Evolutionary conservation across 2,888 invertebrate species (phyloP).

Genomic region (Drosophila emarginata): DNA sequence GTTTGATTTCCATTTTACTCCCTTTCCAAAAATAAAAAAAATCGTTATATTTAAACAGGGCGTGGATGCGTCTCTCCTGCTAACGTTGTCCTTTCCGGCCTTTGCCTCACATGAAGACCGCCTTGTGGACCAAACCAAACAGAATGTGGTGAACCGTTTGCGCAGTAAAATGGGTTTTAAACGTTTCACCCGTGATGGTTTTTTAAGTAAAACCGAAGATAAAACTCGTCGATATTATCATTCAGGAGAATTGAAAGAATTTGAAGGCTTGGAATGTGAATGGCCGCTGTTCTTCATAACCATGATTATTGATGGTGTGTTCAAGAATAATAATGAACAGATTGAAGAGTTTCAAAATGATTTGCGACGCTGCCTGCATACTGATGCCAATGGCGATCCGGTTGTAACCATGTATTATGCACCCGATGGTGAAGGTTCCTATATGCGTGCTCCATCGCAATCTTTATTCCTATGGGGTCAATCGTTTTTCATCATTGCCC

Average conservation of each 20-base stretch:
- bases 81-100: constrained; percentile 98
- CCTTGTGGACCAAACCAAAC: constrained; percentile 93
- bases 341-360: constrained; percentile 95
- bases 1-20: constrained; percentile 83
- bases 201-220: constrained; percentile 94
- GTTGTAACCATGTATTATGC: constrained; percentile 95
- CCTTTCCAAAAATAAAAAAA: neutral
- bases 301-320: constrained; percentile 98
- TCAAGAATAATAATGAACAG: constrained; percentile 92
- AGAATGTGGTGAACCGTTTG: constrained; percentile 90
- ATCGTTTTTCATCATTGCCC: constrained; percentile 96
- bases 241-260: constrained; percentile 96
- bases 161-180: constrained; percentile 96
- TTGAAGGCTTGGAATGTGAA: constrained; percentile 97
- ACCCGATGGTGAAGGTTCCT: constrained; percentile 82
- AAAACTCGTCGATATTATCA: constrained; percentile 87
- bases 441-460: constrained; percentile 80
- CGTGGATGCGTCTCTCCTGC: constrained; percentile 94
- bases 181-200: constrained; percentile 97
- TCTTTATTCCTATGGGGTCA: constrained; percentile 97
- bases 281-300: constrained; percentile 98
- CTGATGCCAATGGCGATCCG: constrained; percentile 93
- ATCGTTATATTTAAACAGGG: constrained; percentile 85
- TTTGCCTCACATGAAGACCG: constrained; percentile 98
- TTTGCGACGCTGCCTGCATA: constrained; percentile 90